Evolutionary conservation across 37 sponge, comb jelly and placozoan genomes (phyloP).

Genomic region (Chondrosia reniformis): DNA sequence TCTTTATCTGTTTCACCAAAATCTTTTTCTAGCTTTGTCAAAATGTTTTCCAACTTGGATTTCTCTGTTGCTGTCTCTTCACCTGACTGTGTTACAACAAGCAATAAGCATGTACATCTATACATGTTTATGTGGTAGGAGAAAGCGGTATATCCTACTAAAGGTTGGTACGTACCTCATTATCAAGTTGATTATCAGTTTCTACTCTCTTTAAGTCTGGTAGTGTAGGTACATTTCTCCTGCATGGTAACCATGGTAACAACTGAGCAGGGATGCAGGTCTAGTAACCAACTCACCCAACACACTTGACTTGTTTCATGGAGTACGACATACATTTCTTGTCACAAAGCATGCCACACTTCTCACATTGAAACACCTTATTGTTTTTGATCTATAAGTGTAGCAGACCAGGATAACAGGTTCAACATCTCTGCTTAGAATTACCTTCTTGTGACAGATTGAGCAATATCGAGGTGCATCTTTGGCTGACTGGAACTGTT

Average conservation of each 20-base stretch:
- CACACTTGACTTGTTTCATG: neutral
- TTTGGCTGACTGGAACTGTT: neutral
- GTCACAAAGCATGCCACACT: slow-evolving; percentile 3
- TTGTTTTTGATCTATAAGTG: neutral
- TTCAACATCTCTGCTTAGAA: neutral
- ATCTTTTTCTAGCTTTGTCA: too few relatives aligned
- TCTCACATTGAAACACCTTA: neutral
- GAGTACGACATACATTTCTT: neutral
- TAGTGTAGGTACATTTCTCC: neutral
- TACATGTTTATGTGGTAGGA: too few relatives aligned
- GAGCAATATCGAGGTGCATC: neutral
- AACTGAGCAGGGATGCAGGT: slow-evolving; percentile 19
- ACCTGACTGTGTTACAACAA: too few relatives aligned
- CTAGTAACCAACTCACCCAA: neutral
- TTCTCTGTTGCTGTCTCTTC: too few relatives aligned
- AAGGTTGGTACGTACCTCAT: too few relatives aligned
- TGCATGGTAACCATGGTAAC: neutral
- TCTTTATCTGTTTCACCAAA: too few relatives aligned
- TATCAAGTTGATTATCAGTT: too few relatives aligned
- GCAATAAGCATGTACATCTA: too few relatives aligned
- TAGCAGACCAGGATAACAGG: neutral
- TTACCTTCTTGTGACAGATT: slow-evolving; percentile 16
- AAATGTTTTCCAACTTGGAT: too few relatives aligned
- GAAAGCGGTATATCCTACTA: too few relatives aligned
- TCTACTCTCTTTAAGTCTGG: neutral